Conservation (phyloP, 2,797 vertebrate genomes). For the Lepus oiostolus region DNA sequence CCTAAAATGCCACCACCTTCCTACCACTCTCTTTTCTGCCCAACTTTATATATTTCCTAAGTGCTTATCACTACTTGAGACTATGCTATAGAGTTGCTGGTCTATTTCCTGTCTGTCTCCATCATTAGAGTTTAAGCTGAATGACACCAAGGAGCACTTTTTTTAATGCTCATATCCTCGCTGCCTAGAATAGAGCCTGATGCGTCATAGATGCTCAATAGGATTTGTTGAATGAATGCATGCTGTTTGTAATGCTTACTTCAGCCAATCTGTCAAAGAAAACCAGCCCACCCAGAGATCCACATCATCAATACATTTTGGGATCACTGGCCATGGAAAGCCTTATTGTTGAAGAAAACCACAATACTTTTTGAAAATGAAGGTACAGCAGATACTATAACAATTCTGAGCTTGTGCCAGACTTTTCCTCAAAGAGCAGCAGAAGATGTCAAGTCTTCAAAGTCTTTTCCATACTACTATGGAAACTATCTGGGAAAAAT, state of each 20-base stretch:
- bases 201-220: not conserved
- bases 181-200: not conserved
- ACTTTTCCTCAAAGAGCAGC: not conserved
- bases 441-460: not conserved
- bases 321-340: not conserved
- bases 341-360: not conserved
- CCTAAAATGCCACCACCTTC: not conserved
- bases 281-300: not conserved
- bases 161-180: not conserved
- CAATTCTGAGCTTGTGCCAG: not conserved
- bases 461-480: conserved; percentile 3
- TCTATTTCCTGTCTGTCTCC: not conserved
- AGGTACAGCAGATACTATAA: not conserved
- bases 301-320: not conserved
- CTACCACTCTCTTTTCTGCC: not conserved
- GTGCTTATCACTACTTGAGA: not conserved
- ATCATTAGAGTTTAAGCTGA: conserved; percentile 7
- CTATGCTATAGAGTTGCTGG: not conserved
- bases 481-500: not conserved
- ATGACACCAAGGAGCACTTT: not conserved
- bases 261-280: conserved; percentile 5
- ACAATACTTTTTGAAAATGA: not conserved
- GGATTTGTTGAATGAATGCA: conserved; percentile 5
- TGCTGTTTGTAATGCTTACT: conserved; percentile 39
- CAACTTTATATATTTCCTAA: not conserved